A percentile compares a stretch with the other conserved stretches of the same genome.
These are phyloP conservation scores for Melieria picta DNA, from an alignment of 2,888 invertebrate genomes.

Conservation along the genomic window DNA sequence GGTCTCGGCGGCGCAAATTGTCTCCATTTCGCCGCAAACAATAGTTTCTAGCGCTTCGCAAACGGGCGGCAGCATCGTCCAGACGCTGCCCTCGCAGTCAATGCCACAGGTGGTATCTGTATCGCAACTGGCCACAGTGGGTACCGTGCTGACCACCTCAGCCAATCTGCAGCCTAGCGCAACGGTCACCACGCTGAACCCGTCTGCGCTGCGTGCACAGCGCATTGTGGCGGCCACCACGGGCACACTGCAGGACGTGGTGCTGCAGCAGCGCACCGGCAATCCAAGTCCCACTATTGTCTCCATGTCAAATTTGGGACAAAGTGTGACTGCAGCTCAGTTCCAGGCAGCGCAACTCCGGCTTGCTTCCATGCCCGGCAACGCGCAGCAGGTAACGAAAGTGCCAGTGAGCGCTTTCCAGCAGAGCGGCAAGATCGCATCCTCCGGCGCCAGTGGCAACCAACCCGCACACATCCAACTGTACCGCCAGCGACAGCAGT, in stretches of 20 bases:
- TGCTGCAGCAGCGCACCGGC: conserved; percentile 61
- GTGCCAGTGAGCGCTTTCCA: conserved; percentile 63
- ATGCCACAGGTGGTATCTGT: conserved; percentile 66
- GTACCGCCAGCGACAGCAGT: conserved; percentile 63
- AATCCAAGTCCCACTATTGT: conserved; percentile 65
- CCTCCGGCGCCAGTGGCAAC: conserved; percentile 45
- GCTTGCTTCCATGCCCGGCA: conserved; percentile 56
- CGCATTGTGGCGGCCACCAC: conserved; percentile 62
- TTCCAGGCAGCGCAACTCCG: conserved; percentile 63
- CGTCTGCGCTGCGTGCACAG: conserved; percentile 62
- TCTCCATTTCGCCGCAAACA: conserved; percentile 62
- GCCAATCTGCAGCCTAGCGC: conserved; percentile 56
- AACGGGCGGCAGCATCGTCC: conserved; percentile 60
- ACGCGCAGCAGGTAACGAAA: conserved; percentile 61
- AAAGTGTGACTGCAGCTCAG: conserved; percentile 58
- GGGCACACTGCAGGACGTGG: conserved; percentile 60
- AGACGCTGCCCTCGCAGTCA: conserved; percentile 60
- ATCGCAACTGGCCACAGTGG: conserved; percentile 64
- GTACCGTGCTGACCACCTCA: conserved; percentile 64
- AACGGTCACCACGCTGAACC: conserved; percentile 61
- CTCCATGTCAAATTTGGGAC: conserved; percentile 63
- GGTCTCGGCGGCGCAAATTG: conserved; percentile 58
- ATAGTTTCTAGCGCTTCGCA: conserved; percentile 57
- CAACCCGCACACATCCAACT: conserved; percentile 64
- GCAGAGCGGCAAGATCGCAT: conserved; percentile 57